These are phyloP conservation scores for Neofelis nebulosa DNA, from an alignment of 2,113 vertebrate genomes.

Conservation along the genomic window DNA sequence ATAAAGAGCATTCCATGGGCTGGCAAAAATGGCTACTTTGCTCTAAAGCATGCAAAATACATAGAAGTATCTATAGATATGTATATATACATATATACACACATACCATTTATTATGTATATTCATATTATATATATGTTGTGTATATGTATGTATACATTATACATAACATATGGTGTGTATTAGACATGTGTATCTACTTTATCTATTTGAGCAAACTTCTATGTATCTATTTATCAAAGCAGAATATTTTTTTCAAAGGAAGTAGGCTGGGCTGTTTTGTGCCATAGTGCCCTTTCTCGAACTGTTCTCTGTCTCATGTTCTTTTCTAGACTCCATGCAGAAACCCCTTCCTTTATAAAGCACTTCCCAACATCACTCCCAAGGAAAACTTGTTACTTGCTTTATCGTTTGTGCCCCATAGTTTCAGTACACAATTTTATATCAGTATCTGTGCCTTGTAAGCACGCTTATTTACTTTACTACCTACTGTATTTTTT, in stretches of 20 bases:
- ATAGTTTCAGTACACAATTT: not conserved
- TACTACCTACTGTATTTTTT: not conserved
- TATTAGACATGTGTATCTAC: not conserved
- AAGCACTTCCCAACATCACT: not conserved
- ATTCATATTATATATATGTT: not conserved
- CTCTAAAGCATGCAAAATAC: not conserved
- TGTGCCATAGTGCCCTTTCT: not conserved
- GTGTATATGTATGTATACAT: not conserved
- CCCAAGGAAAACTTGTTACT: not conserved
- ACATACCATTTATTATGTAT: not conserved
- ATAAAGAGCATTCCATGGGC: not conserved
- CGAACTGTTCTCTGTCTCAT: not conserved
- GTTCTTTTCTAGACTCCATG: not conserved
- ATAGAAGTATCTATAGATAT: no score
- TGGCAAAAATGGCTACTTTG: not conserved
- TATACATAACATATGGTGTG: no score
- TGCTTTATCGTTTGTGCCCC: not conserved
- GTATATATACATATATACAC: not conserved
- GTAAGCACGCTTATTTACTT: not conserved
- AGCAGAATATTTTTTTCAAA: not conserved
- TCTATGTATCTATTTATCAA: not conserved
- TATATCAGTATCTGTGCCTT: not conserved
- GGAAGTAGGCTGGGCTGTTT: not conserved
- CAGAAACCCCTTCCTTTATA: not conserved
- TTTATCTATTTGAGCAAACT: not conserved